Conservation (phyloP, 2,888 invertebrate genomes). For the Agrilus cyanescens region DNA sequence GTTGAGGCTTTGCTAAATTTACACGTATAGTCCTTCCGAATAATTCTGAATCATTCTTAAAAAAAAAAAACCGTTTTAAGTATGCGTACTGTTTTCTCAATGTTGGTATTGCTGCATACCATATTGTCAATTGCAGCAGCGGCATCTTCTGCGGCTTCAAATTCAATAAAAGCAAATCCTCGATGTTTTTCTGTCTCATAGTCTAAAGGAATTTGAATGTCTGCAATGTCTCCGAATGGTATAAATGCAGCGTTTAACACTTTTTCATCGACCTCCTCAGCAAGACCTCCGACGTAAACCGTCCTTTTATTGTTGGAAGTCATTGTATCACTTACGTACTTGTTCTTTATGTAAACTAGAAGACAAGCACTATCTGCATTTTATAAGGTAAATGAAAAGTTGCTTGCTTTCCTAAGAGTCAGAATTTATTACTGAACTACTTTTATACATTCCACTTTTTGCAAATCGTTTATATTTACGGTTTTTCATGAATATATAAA, state of each 20-base stretch:
- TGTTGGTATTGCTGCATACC: constrained; percentile 43
- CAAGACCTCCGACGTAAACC: constrained; percentile 76
- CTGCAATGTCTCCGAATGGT: constrained; percentile 97
- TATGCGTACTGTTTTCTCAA: constrained; percentile 2
- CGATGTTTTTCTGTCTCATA: constrained; percentile 95
- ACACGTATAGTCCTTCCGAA: constrained; percentile 94
- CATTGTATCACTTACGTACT: too few relatives aligned
- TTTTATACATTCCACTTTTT: too few relatives aligned
- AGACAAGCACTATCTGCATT: too few relatives aligned
- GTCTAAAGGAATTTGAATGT: constrained; percentile 95
- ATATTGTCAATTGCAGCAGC: constrained; percentile 97
- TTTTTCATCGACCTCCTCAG: constrained; percentile 95
- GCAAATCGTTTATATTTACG: too few relatives aligned
- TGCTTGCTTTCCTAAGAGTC: too few relatives aligned
- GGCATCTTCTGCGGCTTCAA: constrained; percentile 96
- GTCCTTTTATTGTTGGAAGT: constrained; percentile 65
- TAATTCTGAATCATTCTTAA: constrained; percentile 90
- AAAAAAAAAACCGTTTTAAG: constrained; percentile 4
- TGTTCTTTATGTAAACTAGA: too few relatives aligned
- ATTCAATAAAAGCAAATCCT: constrained; percentile 98
- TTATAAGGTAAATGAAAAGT: too few relatives aligned
- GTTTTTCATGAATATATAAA: too few relatives aligned
- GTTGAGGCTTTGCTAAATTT: constrained; percentile 93
- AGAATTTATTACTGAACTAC: too few relatives aligned
- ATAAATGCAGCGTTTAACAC: constrained; percentile 93